phyloP scores from a whole-genome alignment of 2,797 vertebrate species.

The Zenarchopterus dispar region DNA sequence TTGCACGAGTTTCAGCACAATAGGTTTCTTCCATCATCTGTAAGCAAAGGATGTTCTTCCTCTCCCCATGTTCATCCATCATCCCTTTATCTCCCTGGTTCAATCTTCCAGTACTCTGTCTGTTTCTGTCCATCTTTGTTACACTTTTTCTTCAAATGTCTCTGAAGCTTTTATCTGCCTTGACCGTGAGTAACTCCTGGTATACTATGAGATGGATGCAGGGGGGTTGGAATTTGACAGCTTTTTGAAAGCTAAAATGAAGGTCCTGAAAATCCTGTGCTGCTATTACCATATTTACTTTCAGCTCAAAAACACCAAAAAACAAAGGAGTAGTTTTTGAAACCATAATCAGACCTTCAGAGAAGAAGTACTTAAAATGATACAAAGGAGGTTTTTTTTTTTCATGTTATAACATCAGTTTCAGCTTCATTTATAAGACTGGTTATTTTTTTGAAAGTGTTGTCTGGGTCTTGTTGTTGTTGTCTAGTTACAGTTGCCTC shows the following conservation, averaged over 20 bases:
- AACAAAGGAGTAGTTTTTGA: too few species aligned
- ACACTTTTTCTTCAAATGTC: conserved; percentile 18
- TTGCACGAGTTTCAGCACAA: conserved; percentile 30
- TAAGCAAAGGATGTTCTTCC: conserved; percentile 29
- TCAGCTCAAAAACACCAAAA: background rate
- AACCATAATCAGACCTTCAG: too few species aligned
- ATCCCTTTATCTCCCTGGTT: conserved; percentile 18
- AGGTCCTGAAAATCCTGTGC: background rate
- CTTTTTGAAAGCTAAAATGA: conserved; percentile 4
- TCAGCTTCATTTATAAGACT: too few species aligned
- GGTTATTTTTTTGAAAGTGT: too few species aligned
- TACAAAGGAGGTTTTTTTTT: too few species aligned
- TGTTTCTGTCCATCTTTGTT: conserved; percentile 29
- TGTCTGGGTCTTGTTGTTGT: too few species aligned
- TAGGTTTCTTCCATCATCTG: conserved; percentile 42
- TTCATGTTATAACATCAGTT: too few species aligned
- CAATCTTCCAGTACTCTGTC: conserved; percentile 12
- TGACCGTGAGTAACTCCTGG: conserved; percentile 14
- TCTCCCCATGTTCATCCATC: conserved; percentile 45
- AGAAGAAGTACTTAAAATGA: too few species aligned
- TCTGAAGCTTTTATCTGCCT: conserved; percentile 18
- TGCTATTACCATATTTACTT: conserved; percentile 8
- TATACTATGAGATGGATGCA: conserved; percentile 5
- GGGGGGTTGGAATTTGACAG: conserved; percentile 8
- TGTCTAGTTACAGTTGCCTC: too few species aligned